Conservation (phyloP, 2,113 vertebrate genomes). For the Bufo bufo region DNA sequence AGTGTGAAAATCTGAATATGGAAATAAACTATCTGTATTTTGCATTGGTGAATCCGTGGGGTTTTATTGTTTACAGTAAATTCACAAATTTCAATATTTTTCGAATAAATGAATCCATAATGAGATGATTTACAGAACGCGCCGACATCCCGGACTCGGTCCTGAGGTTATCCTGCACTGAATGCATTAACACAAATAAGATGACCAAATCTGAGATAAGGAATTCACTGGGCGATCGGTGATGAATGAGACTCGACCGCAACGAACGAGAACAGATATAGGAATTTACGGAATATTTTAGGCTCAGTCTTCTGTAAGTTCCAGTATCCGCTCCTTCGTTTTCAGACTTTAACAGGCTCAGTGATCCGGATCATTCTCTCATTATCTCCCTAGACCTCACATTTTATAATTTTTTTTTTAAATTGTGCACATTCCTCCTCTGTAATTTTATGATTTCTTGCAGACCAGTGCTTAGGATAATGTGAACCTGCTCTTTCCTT, state of each 20-base stretch:
- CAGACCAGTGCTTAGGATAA: background rate
- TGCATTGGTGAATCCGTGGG: background rate
- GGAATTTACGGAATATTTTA: background rate
- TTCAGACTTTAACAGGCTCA: background rate
- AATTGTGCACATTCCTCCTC: background rate
- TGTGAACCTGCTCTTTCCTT: background rate
- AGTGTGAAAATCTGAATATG: background rate
- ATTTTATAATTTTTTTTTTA: background rate
- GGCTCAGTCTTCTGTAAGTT: background rate
- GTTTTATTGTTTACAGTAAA: background rate
- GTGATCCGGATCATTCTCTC: background rate
- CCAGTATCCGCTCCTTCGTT: background rate
- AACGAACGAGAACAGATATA: background rate
- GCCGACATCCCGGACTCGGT: background rate
- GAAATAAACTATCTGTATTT: background rate
- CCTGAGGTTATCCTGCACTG: background rate
- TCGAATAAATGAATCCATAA: background rate
- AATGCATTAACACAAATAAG: background rate
- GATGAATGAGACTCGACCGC: background rate
- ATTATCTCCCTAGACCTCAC: background rate
- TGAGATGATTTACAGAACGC: background rate
- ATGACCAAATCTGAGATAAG: background rate
- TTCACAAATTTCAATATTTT: conserved; percentile 3
- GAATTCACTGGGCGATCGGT: background rate
- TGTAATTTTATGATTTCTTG: background rate